Percentiles rank a stretch among this genome's conserved stretches.
These are phyloP conservation scores for Orbicella faveolata DNA, from an alignment of 64 coral and sea anemone genomes.

Conservation along the genomic window DNA sequence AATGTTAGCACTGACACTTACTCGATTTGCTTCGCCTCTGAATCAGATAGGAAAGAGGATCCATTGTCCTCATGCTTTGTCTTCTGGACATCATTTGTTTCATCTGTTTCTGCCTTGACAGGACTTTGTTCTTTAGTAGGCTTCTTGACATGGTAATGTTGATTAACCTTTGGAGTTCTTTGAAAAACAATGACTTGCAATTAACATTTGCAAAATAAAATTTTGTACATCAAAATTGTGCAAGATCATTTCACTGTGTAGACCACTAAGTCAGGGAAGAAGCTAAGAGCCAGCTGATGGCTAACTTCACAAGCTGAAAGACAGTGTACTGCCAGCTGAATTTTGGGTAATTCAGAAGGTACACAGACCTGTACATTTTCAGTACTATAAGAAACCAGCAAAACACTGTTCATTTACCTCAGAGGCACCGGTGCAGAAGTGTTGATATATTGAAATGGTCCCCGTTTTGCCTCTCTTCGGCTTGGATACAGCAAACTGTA, in stretches of 20 bases:
- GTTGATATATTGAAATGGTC: conserved; percentile 62
- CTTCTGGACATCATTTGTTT: neutral
- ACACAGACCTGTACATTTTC: too few species aligned
- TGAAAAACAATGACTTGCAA: neutral
- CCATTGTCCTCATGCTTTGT: neutral
- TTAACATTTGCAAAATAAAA: too few species aligned
- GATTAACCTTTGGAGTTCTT: conserved; percentile 12
- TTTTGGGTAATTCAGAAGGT: too few species aligned
- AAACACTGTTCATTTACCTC: conserved; percentile 6
- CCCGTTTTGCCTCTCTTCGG: conserved; percentile 34
- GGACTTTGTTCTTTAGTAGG: neutral
- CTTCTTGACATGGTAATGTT: neutral
- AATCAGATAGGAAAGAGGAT: neutral
- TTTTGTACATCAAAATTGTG: too few species aligned
- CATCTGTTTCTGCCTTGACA: neutral
- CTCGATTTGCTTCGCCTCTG: neutral
- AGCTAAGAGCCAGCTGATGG: too few species aligned
- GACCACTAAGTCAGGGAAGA: too few species aligned
- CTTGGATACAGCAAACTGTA: conserved; percentile 58
- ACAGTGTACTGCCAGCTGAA: too few species aligned
- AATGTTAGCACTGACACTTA: neutral
- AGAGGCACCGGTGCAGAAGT: conserved; percentile 67
- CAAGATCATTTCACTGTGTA: too few species aligned
- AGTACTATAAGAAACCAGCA: too few species aligned
- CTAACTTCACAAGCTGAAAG: too few species aligned